Evolutionary conservation across 1,140 invertebrate species (phyloP).

Genomic region (Aricia agestis): DNA sequence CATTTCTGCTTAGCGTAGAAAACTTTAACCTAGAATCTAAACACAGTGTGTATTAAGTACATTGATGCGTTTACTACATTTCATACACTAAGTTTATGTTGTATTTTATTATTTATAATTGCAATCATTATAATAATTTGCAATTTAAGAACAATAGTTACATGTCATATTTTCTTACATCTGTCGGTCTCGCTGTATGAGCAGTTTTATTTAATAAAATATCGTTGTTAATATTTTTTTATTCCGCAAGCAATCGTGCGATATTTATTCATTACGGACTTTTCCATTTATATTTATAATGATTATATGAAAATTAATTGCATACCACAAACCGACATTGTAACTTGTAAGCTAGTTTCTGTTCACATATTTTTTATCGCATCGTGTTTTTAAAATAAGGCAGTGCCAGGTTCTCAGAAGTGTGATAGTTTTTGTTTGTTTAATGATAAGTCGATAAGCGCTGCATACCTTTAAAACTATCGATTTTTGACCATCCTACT

Average conservation of each 20-base stretch:
- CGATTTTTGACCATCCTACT: no score
- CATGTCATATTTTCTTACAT: background rate
- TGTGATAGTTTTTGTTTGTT: no score
- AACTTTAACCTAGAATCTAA: no score
- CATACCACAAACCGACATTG: background rate
- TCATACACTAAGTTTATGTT: background rate
- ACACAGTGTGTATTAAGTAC: no score
- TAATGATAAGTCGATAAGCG: no score
- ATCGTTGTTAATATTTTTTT: background rate
- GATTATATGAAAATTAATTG: background rate
- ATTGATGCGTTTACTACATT: no score
- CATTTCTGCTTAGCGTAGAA: no score
- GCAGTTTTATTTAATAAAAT: background rate
- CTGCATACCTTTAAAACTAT: no score
- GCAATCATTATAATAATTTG: background rate
- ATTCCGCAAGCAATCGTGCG: background rate
- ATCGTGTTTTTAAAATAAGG: background rate
- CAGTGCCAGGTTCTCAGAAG: background rate
- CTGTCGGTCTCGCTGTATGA: background rate
- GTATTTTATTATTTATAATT: background rate
- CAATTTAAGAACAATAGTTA: background rate
- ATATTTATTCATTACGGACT: conserved; percentile 1
- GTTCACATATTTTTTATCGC: background rate
- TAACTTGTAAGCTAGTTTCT: background rate
- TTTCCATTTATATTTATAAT: background rate